Base-by-base conservation (phyloP, 2,113 vertebrate genomes). In the Catharus minimus region DNA sequence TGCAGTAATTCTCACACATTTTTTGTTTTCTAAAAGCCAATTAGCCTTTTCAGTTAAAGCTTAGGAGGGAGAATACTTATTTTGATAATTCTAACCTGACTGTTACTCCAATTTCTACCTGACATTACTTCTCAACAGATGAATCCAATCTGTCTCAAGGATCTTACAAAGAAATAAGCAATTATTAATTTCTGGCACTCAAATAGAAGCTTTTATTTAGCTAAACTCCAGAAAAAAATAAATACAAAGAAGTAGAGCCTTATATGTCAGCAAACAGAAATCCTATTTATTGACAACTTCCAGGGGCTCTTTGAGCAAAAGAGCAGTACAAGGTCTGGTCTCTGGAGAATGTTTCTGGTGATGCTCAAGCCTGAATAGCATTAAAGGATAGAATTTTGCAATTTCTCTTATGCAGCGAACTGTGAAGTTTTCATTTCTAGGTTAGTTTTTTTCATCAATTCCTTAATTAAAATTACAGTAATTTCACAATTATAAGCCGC, bases 401-500 rank as follows among this genome's bases (percentile, higher is more conserved):
- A 83, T 83, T 90, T 90, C 44, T 91, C 39, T 57, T 83, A 67
- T 9, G 44, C 11, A 4, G 28, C 1, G 14, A 91, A 36, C 68
- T 86, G 80, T 88, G 80, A 95, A 74, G 5, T 86, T 92, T 81
- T 67, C 8, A 83, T 93, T 90, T 91, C 44, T 81, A 60, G 5
- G 33, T 46, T 82, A 83, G 9, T 47, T 93, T 92, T 92, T 92
- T 82, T 85, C 67, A 86, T 86, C 67, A 83, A 6, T 69, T 83
- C 75, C 39, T 78, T 93, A 91, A 95, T 88, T 94, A 91, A 89
- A 94, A 83, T 36, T 36, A 36, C 33, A 36, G 33, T 36, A 36
- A 36, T 36, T 36, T 36, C 33, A 36, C 33, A 36, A 36, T 36
- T 36, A 36, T 36, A 36, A 36, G 33, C 33, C 8, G 33, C 33